phyloP scores from a whole-genome alignment of 2,888 invertebrate species.

The Ferdinandea cuprea region DNA sequence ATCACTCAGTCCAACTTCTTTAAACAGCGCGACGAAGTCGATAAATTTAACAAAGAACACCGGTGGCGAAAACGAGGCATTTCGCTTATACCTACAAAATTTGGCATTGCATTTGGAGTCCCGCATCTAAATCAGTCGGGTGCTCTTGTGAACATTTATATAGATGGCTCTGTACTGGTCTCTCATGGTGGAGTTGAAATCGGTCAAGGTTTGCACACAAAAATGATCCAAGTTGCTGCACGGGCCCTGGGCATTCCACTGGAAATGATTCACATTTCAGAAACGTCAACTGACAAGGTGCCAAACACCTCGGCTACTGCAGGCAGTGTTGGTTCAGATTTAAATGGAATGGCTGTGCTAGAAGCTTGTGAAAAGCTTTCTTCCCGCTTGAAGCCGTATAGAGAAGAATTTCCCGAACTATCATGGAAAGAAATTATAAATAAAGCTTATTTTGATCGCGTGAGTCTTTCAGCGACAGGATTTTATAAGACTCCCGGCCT shows the following conservation, averaged over 20 bases:
- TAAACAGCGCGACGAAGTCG: conserved; percentile 85
- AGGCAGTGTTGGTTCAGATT: conserved; percentile 93
- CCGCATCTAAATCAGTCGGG: conserved; percentile 92
- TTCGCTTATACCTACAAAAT: conserved; percentile 91
- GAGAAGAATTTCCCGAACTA: conserved; percentile 89
- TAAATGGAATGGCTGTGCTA: conserved; percentile 95
- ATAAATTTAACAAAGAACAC: conserved; percentile 90
- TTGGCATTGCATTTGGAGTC: conserved; percentile 92
- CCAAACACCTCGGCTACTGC: conserved; percentile 96
- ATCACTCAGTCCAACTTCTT: conserved; percentile 87
- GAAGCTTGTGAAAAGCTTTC: conserved; percentile 91
- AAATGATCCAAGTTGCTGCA: conserved; percentile 96
- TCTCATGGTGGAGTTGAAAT: conserved; percentile 98
- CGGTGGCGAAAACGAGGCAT: conserved; percentile 95
- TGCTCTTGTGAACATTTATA: conserved; percentile 93
- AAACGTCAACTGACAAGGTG: conserved; percentile 94
- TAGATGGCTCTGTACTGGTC: conserved; percentile 93
- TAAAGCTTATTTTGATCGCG: conserved; percentile 89
- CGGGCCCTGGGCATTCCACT: conserved; percentile 88
- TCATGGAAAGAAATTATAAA: conserved; percentile 93
- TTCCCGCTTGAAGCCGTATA: conserved; percentile 89
- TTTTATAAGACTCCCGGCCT: conserved; percentile 91
- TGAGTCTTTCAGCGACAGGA: conserved; percentile 92
- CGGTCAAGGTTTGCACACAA: conserved; percentile 98
- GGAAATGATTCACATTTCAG: conserved; percentile 90